A percentile compares a stretch with the other conserved stretches of the same genome.
Conservation (phyloP, 2,797 vertebrate genomes). For the Notamacropus eugenii region DNA sequence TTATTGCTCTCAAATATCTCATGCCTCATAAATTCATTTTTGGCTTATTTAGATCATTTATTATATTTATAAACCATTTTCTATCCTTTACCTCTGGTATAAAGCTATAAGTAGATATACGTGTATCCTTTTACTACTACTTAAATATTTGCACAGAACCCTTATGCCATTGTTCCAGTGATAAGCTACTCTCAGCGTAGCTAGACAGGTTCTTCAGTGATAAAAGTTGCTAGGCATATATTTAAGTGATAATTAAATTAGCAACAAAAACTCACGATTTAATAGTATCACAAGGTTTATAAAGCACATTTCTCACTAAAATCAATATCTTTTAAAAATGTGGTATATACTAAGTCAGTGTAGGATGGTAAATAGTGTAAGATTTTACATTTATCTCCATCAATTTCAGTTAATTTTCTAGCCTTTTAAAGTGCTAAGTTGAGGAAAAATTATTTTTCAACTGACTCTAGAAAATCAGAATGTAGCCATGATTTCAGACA, state of each 20-base stretch:
- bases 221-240: neutral
- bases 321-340: neutral
- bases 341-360: neutral
- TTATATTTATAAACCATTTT: neutral
- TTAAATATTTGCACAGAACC: neutral
- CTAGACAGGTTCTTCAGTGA: neutral
- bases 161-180: neutral
- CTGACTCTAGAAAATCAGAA: neutral
- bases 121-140: neutral
- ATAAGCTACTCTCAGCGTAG: neutral
- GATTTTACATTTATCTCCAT: neutral
- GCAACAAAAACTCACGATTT: neutral
- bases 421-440: neutral
- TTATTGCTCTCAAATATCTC: neutral
- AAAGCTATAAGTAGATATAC: neutral
- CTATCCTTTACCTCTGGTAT: neutral
- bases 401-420: neutral
- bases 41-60: neutral
- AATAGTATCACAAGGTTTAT: neutral
- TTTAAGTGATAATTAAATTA: neutral
- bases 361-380: neutral
- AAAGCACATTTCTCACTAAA: neutral
- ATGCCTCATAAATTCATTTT: neutral
- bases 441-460: neutral
- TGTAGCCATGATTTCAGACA: neutral